Evolutionary conservation across 2,113 vertebrate genomes (phyloP).

Genomic region (Trematomus loennbergii): DNA sequence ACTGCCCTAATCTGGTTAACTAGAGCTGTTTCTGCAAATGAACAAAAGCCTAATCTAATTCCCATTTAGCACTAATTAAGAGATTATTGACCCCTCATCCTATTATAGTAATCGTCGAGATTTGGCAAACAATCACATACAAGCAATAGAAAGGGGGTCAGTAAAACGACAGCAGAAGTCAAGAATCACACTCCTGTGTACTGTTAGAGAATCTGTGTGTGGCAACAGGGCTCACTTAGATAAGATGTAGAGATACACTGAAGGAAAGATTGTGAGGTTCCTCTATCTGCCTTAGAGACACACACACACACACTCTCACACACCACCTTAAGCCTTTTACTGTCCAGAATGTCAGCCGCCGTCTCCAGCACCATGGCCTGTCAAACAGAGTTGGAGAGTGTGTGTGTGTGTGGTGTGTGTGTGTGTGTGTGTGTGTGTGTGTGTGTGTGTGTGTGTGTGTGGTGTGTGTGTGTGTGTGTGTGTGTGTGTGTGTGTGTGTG

Average conservation of each 20-base stretch:
- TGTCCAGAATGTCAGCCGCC: conserved; percentile 78
- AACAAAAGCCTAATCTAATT: conserved; percentile 78
- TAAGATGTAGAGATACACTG: conserved; percentile 58
- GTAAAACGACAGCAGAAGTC: conserved; percentile 15
- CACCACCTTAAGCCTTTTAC: conserved; percentile 75
- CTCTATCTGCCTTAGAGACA: conserved; percentile 47
- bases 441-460: not conserved
- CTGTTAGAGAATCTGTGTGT: conserved; percentile 37
- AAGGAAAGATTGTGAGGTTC: conserved; percentile 48
- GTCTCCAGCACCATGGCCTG: conserved; percentile 71
- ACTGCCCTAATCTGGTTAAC: conserved; percentile 77
- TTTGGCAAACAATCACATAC: conserved; percentile 49
- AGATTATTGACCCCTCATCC: conserved; percentile 78
- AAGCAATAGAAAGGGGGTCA: conserved; percentile 28
- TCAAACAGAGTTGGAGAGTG: conserved; percentile 64
- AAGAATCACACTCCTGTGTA: conserved; percentile 8
- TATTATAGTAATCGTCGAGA: conserved; percentile 67
- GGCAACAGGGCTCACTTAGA: conserved; percentile 40
- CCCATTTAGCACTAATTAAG: conserved; percentile 80
- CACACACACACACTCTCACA: conserved; percentile 34
- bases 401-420: too few species aligned
- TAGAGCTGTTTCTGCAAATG: conserved; percentile 65
- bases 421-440: conserved; percentile 22
- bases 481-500: not conserved
- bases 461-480: conserved; percentile 23